These are phyloP conservation scores for Eurypyga helias DNA, from an alignment of 2,113 vertebrate genomes.

Conservation along the genomic window DNA sequence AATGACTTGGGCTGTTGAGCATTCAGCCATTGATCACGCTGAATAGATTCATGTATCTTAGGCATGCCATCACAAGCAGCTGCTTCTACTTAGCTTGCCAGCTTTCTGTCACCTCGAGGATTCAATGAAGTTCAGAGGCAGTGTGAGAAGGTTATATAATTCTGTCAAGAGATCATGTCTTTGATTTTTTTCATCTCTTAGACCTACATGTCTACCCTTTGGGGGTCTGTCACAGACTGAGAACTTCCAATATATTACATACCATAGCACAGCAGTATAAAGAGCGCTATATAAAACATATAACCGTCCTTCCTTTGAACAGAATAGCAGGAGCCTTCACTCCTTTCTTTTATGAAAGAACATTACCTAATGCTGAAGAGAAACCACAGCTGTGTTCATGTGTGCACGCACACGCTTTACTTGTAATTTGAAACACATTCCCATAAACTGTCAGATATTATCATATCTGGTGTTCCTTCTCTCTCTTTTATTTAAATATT, in stretches of 20 bases:
- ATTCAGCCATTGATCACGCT: slow-evolving; percentile 23
- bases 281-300: slow-evolving; percentile 36
- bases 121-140: slow-evolving; percentile 39
- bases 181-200: slow-evolving; percentile 53
- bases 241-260: slow-evolving; percentile 62
- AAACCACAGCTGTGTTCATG: slow-evolving; percentile 44
- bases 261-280: slow-evolving; percentile 48
- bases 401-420: slow-evolving; percentile 18
- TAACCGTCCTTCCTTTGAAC: slow-evolving; percentile 51
- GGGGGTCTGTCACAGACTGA: slow-evolving; percentile 45
- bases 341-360: slow-evolving; percentile 47
- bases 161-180: slow-evolving; percentile 56
- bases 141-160: slow-evolving; percentile 53
- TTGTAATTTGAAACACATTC: slow-evolving; percentile 62
- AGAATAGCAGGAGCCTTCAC: slow-evolving; percentile 44
- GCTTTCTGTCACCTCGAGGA: slow-evolving; percentile 33
- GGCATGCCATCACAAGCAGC: slow-evolving; percentile 35
- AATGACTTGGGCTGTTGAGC: not conserved
- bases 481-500: not conserved
- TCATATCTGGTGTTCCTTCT: not conserved
- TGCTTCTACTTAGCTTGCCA: slow-evolving; percentile 50
- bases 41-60: slow-evolving; percentile 6
- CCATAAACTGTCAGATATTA: slow-evolving; percentile 3
- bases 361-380: slow-evolving; percentile 39
- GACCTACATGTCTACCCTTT: slow-evolving; percentile 40